These are phyloP conservation scores for Protonemura montana DNA, from an alignment of 2,888 invertebrate species.

Conservation along the genomic window DNA sequence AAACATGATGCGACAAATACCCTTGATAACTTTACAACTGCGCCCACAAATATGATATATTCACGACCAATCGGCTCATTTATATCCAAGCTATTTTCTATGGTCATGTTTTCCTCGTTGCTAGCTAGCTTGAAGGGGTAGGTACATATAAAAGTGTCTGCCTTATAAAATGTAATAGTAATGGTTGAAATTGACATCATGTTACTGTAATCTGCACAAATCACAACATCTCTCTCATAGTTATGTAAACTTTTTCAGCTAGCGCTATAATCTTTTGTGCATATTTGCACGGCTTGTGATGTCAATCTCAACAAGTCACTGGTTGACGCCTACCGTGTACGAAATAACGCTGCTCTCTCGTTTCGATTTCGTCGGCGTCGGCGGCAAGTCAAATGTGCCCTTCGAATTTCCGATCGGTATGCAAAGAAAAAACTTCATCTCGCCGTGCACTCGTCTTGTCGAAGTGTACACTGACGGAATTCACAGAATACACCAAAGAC, in stretches of 20 bases:
- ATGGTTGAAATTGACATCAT: too few species aligned
- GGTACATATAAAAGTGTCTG: background rate
- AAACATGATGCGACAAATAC: too few species aligned
- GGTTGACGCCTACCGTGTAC: background rate
- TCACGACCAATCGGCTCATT: too few species aligned
- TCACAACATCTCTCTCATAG: too few species aligned
- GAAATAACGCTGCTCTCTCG: background rate
- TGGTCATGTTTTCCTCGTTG: background rate
- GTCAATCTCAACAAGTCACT: background rate
- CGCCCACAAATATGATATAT: too few species aligned
- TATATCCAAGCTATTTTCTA: too few species aligned
- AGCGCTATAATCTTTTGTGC: background rate
- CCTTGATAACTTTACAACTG: too few species aligned
- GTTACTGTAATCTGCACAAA: too few species aligned
- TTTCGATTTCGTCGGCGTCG: background rate
- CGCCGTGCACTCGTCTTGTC: background rate
- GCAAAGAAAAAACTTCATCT: slow-evolving; percentile 36
- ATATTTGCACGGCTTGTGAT: background rate
- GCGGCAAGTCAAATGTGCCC: background rate
- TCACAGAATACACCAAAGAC: background rate
- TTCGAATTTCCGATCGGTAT: slow-evolving; percentile 15
- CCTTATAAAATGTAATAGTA: background rate
- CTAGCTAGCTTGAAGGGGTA: background rate
- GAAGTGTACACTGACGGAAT: background rate
- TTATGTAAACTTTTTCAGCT: background rate